These are phyloP conservation scores for Merops nubicus DNA, from an alignment of 2,113 vertebrate species.

Conservation along the genomic window DNA sequence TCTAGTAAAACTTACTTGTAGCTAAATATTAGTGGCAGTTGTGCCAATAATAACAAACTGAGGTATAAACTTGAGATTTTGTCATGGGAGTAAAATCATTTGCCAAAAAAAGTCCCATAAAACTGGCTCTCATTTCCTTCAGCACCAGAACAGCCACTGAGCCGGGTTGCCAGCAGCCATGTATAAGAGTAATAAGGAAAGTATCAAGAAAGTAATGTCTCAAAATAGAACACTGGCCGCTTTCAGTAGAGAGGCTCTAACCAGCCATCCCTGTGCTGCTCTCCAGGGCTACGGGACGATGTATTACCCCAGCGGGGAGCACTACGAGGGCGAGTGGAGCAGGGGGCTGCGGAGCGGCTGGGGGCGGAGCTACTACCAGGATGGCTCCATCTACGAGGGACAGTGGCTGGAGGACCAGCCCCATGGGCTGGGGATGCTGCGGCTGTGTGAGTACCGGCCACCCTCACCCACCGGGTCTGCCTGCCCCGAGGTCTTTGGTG, in stretches of 20 bases:
- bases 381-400: constrained; percentile 87
- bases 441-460: constrained; percentile 70
- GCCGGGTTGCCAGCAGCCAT: background rate
- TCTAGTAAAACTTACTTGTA: background rate
- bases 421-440: constrained; percentile 81
- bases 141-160: rapidly evolving
- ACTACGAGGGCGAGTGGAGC: constrained; percentile 90
- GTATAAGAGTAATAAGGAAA: background rate
- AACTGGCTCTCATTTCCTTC: background rate
- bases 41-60: background rate
- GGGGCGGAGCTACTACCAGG: constrained; percentile 84
- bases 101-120: background rate
- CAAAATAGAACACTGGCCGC: background rate
- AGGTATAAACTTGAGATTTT: background rate
- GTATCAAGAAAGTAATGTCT: background rate
- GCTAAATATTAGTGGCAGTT: background rate
- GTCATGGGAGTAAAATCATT: background rate
- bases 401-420: constrained; percentile 83
- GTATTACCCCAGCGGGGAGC: constrained; percentile 72
- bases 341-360: constrained; percentile 79
- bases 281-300: constrained; percentile 83
- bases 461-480: rapidly evolving
- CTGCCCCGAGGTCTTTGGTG: rapidly evolving
- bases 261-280: background rate
- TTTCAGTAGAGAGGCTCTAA: background rate